Base-by-base conservation (phyloP, 2,888 invertebrate species). In the Phyllotreta cruciferae region DNA sequence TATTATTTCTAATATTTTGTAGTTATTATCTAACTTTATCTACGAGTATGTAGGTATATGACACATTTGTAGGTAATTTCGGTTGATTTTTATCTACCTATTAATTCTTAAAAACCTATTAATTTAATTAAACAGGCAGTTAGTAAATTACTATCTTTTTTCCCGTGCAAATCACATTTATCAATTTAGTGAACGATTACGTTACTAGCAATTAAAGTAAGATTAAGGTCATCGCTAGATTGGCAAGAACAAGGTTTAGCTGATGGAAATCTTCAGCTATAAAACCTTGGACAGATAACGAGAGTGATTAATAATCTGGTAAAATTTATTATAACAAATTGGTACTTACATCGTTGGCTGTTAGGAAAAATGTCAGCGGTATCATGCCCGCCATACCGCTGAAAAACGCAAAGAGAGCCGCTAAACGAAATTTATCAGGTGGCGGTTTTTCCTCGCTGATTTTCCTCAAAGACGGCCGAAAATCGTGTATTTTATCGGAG, bases 341-440 rank as follows among this genome's bases (percentile, higher is more conserved):
- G 10, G 6, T 44, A 58, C 64, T 64, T 55, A 64, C 64, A 41
- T 52, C 58, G 45, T 64, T 64, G 2, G 64, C 62, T 34, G 44
- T 49, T 3, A 58, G 6, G 24, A 64, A 64, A 50, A 64, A 64
- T 1, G 55, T 55, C 7, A 54, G 1, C 5, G 64, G 64, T 36
- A 64, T 35, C n/a, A 53, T 34, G 11, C 38, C 35, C 4, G 13
- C 47, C 5, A 66, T 35, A 11, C 62, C 66, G 41, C 5, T n/a
- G 6, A 64, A 41, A 34, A 66, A 66, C 34, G 53, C 24, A 14
- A 56, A 36, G 24, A 67, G 11, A 1, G 49, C 44, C 0, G 57
- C 58, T 0, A 55, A n/a, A 41, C 41, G 58, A 24, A 50, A 64
- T 41, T 47, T 62, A 49, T 66, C 62, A 9, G 11, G 34, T 4